phyloP scores from a whole-genome alignment of 2,113 vertebrate genomes.

The Cisticola juncidis region DNA sequence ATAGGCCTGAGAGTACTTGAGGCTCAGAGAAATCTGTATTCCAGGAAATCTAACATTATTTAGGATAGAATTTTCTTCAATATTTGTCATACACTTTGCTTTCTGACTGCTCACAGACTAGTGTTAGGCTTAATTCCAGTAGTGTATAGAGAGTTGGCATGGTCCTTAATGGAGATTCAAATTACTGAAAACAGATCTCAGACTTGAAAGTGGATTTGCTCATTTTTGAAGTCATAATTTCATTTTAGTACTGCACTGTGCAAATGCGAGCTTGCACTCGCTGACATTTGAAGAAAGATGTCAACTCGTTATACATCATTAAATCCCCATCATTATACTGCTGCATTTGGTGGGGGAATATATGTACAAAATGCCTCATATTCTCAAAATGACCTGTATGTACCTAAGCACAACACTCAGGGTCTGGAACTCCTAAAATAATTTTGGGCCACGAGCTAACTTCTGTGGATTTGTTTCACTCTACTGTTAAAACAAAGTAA shows the following conservation, averaged over 20 bases:
- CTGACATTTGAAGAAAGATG: neutral
- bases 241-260: neutral
- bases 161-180: neutral
- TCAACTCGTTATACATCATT: neutral
- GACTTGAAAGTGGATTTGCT: neutral
- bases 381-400: neutral
- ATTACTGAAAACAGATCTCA: neutral
- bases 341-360: neutral
- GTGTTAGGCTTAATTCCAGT: neutral
- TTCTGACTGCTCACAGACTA: neutral
- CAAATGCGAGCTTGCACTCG: neutral
- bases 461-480: neutral
- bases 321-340: neutral
- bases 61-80: neutral
- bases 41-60: neutral
- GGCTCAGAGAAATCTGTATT: neutral
- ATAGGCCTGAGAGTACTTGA: neutral
- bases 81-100: neutral
- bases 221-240: neutral
- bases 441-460: neutral
- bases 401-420: neutral
- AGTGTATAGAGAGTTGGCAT: neutral
- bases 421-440: neutral
- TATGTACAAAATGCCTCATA: neutral
- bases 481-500: neutral